These are phyloP conservation scores for Yponomeuta malinellus DNA, from an alignment of 2,888 invertebrate genomes.

Conservation along the genomic window DNA sequence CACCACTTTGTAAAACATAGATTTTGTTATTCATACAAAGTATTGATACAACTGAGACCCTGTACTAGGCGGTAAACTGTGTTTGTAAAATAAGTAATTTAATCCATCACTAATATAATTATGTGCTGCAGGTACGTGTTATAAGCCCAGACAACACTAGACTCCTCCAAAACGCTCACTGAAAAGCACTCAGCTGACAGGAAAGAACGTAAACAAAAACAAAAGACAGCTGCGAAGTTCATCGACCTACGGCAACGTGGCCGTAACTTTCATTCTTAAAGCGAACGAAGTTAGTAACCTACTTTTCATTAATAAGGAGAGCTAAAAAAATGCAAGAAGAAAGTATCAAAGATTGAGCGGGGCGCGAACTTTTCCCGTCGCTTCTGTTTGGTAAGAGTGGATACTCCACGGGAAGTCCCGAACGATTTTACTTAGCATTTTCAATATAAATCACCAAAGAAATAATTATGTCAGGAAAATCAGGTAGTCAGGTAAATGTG, in stretches of 20 bases:
- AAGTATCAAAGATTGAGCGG: conserved; percentile 76
- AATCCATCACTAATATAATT: too few species aligned
- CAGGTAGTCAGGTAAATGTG: too few species aligned
- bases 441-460: too few species aligned
- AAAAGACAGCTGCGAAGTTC: conserved; percentile 70
- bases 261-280: conserved; percentile 75
- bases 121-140: too few species aligned
- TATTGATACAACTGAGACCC: too few species aligned
- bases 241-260: conserved; percentile 71
- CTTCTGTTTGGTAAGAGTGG: conserved; percentile 40
- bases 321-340: conserved; percentile 76
- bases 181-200: background rate
- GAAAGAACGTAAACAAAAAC: conserved; percentile 52
- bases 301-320: conserved; percentile 76
- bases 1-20: too few species aligned
- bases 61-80: too few species aligned
- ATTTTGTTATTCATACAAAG: too few species aligned
- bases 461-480: too few species aligned
- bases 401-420: conserved; percentile 24
- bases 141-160: too few species aligned
- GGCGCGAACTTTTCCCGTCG: conserved; percentile 66
- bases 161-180: background rate
- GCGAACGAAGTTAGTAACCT: conserved; percentile 74
- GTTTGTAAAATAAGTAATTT: too few species aligned
- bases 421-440: background rate